Conservation (phyloP, 2,113 vertebrate species). For the Urocynchramus pylzowi region DNA sequence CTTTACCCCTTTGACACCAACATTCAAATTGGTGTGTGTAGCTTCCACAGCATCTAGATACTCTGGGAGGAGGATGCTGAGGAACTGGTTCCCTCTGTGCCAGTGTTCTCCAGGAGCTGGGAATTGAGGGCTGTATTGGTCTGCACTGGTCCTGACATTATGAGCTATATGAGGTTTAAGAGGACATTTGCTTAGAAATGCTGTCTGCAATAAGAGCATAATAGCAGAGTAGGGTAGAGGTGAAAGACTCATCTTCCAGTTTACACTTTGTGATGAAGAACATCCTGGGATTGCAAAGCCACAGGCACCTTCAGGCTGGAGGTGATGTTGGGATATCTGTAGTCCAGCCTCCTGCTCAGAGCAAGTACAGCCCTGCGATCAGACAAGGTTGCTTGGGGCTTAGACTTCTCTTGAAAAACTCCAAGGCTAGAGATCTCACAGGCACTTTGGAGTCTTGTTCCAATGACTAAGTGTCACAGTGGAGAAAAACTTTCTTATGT, state of each 20-base stretch:
- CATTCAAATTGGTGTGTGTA: background rate
- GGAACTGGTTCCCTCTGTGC: background rate
- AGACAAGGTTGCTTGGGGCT: background rate
- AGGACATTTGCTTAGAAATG: background rate
- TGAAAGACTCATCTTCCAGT: background rate
- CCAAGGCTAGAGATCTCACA: background rate
- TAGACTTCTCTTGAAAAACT: background rate
- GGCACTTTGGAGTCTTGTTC: background rate
- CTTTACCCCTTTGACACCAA: background rate
- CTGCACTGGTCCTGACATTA: background rate
- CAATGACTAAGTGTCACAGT: background rate
- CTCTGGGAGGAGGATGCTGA: background rate
- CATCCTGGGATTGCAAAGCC: background rate
- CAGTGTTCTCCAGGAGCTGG: background rate
- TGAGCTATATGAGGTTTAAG: background rate
- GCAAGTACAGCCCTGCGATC: background rate
- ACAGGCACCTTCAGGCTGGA: accelerated
- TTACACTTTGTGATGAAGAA: background rate
- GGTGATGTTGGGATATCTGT: background rate
- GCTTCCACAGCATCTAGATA: background rate
- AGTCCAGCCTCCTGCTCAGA: background rate
- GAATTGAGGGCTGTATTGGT: background rate
- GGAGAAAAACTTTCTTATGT: background rate
- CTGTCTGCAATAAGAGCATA: background rate
- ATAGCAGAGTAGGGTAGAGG: background rate